Base-by-base conservation (phyloP, 2,797 vertebrate genomes). In the Karalla daura region DNA sequence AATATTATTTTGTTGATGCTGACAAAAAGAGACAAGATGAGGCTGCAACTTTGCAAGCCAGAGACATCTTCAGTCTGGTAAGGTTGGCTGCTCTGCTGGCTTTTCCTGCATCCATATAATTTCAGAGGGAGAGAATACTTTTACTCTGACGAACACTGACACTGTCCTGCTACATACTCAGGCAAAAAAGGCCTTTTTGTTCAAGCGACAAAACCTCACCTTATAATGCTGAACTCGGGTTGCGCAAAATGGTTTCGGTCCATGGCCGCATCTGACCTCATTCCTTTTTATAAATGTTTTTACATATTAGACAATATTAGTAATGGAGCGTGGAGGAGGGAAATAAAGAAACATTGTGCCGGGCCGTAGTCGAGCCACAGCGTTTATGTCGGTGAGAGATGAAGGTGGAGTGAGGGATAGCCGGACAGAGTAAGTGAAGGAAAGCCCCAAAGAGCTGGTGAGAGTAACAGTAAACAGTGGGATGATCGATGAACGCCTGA, bases 401-500 rank as follows among this genome's bases (percentile, higher is more conserved):
- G 21, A 53, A 56, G 30, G 46, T 32, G 14, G 58, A 64, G 44
- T 9, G 28, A 53, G 50, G 60, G 56, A 69, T 44, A 23, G 35
- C 11, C 1, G 23, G 54, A 63, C 40, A 61, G 71, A 67, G 37
- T 10, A 24, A 64, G 62, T 6, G 41, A 56, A 60, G 62, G 41
- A 64, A 58, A 50, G 67, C 78, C 63, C 1, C 37, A 64, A 58
- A 50, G 67, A 80, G 51, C n/a, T 11, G 70, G 58, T 32, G 78
- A 80, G 71, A 76, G 80, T 74, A 82, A 86, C 80, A 81, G 81
- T 87, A 87, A 91, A 89, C 84, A 87, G 76, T 51, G 5, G 7
- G 76, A 79, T 89, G 90, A 93, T 90, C 17, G 84, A 89, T 90
- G 90, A 74, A 71, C 60, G 75, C 59, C 84, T 82, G 85, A 87